Evolutionary conservation across 1,140 invertebrate genomes (phyloP), one percentile per base, ranked within the genome.

Genomic region (Nautilus pompilius): DNA sequence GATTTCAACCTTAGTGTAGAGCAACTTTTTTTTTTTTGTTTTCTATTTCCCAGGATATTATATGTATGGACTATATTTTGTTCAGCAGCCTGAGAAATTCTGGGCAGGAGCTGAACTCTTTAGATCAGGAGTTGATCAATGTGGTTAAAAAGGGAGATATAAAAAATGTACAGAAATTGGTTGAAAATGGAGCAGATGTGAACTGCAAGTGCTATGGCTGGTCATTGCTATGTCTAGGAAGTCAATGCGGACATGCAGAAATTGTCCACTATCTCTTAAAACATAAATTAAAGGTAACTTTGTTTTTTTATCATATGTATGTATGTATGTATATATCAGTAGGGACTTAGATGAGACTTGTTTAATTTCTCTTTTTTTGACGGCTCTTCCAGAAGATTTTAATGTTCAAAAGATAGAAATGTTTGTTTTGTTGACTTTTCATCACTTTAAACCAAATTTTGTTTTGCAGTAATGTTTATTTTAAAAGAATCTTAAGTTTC

Each of bases 201-300:
- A 28, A 61, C 22, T 60, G 58, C 60, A 26, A n/a, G 36, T 15
- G 36, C 17, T 57, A 62, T 17, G 67, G 63, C 20, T 69, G 67
- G 67, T 67, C 65, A 34, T 65, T 67, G 8, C 28, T 72, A 2
- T 65, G 63, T 0, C 49, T 66, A 17, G 67, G 67, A 5, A 66
- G 67, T 67, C 55, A 63, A 17, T 63, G 55, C 4, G 65, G 67
- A 20, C 46, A 57, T 13, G 48, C 34, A 29, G 60, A 67, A 3
- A 59, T 69, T 33, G 56, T 67, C 29, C 48, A 62, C 1, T 36
- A 59, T 32, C 32, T 71, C 22, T 58, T 70, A 32, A 26, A 36
- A 26, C 45, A 32, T n/a, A 24, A 45, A 20, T 29, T 29, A 5
- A 5, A 54, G 62, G 54, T 64, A 28, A 22, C 28, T 17, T n/a